These are phyloP conservation scores for Myodes glareolus DNA, from an alignment of 2,113 vertebrate species.

Conservation along the genomic window DNA sequence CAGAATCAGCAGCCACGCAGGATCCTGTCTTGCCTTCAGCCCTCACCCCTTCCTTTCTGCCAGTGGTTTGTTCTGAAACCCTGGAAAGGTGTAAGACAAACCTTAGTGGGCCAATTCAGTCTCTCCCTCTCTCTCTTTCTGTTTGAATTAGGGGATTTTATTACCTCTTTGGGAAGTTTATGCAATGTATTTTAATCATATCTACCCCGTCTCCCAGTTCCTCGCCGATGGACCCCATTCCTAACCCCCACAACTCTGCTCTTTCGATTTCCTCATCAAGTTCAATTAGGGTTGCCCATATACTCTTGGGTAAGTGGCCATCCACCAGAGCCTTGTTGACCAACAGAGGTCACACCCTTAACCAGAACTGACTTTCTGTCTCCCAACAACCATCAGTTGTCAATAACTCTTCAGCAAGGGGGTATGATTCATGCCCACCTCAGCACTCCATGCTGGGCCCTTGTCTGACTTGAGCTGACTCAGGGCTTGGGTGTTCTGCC, in stretches of 20 bases:
- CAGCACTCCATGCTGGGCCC: background rate
- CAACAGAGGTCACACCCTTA: background rate
- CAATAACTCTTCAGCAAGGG: background rate
- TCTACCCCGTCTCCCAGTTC: background rate
- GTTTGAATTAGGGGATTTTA: background rate
- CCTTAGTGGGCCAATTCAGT: background rate
- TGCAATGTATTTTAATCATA: background rate
- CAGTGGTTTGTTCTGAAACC: background rate
- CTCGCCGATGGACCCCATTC: background rate
- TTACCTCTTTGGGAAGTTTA: background rate
- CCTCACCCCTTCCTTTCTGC: rapidly evolving
- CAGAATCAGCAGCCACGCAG: rapidly evolving
- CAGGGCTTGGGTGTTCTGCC: background rate
- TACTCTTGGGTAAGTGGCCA: background rate
- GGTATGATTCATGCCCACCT: too few species aligned
- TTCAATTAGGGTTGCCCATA: too few species aligned
- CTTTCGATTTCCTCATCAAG: background rate
- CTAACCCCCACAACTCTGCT: too few species aligned
- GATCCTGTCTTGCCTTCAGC: too few species aligned
- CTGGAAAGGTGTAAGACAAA: background rate
- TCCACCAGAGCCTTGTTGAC: background rate
- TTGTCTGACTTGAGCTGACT: background rate
- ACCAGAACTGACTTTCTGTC: background rate
- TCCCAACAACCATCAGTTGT: background rate
- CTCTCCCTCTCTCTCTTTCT: background rate